Evolutionary conservation across 2,797 vertebrate genomes (phyloP).

Genomic region (Triplophysa yarkandensis): DNA sequence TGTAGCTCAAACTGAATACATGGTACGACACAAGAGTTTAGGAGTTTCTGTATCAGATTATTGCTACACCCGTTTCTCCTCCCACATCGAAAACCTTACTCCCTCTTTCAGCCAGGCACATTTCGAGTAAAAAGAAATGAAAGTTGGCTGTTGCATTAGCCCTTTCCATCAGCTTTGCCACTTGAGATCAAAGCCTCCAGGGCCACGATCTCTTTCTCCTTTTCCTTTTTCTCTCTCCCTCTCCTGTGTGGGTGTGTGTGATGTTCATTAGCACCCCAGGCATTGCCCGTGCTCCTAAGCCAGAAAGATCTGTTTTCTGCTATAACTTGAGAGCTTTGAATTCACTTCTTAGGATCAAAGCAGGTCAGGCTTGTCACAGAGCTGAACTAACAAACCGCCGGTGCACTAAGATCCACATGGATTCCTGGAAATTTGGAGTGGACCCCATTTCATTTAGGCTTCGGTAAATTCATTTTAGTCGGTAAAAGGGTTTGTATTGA

Average conservation of each 20-base stretch:
- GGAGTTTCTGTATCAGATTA: conserved; percentile 29
- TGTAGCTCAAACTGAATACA: conserved; percentile 14
- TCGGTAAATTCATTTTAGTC: conserved; percentile 4
- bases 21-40: conserved; percentile 20
- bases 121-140: conserved; percentile 29
- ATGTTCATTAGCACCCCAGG: conserved; percentile 61
- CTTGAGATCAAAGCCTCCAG: conserved; percentile 53
- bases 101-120: conserved; percentile 23
- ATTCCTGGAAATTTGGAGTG: conserved; percentile 9
- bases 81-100: conserved; percentile 24
- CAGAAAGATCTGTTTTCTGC: conserved; percentile 65
- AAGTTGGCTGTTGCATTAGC: conserved; percentile 40
- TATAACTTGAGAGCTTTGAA: conserved; percentile 65
- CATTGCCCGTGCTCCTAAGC: conserved; percentile 64
- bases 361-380: conserved; percentile 42
- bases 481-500: background rate
- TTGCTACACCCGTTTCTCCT: conserved; percentile 21
- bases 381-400: conserved; percentile 34
- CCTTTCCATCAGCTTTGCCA: conserved; percentile 41
- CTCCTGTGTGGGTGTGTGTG: conserved; percentile 44
- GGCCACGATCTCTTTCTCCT: conserved; percentile 25
- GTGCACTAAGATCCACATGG: conserved; percentile 17
- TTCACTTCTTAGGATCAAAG: conserved; percentile 70
- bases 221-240: conserved; percentile 13
- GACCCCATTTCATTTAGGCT: background rate